A percentile compares a stretch with the other conserved stretches of the same genome.
Evolutionary conservation across 2,888 invertebrate genomes (phyloP).

Genomic region (Cybosia mesomella): DNA sequence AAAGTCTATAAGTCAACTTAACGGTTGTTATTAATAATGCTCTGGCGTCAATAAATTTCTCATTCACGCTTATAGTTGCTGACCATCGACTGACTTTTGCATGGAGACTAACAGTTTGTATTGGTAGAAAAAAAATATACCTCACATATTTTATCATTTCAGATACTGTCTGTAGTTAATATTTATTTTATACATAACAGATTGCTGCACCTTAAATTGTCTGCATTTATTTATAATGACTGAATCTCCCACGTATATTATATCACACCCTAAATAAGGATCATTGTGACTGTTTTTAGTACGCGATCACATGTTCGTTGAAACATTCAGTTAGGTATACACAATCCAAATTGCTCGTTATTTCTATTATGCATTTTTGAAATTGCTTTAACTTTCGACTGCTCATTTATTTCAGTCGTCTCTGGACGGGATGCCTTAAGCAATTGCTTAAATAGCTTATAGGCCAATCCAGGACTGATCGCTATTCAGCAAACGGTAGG

Average conservation of each 20-base stretch:
- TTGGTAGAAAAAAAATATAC: conserved; percentile 28
- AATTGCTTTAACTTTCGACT: conserved; percentile 16
- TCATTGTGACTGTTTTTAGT: not conserved
- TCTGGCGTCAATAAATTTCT: conserved; percentile 5
- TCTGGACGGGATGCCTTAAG: too few species aligned
- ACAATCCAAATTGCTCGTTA: not conserved
- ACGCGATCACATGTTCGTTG: not conserved
- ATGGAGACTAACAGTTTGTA: conserved; percentile 5
- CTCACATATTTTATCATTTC: conserved; percentile 28
- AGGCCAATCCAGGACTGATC: too few species aligned
- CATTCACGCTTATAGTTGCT: conserved; percentile 13
- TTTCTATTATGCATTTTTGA: not conserved
- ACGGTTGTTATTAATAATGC: conserved; percentile 1
- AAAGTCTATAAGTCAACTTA: not conserved
- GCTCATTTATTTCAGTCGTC: too few species aligned
- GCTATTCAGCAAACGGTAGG: too few species aligned
- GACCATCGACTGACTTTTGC: conserved; percentile 7
- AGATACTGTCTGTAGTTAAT: conserved; percentile 33
- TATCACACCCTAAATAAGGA: conserved; percentile 10
- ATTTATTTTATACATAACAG: conserved; percentile 37
- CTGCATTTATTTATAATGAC: conserved; percentile 1
- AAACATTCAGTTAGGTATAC: not conserved
- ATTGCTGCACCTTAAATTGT: conserved; percentile 16
- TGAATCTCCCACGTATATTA: conserved; percentile 8
- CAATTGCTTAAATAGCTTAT: too few species aligned